These are phyloP conservation scores for Chloroceryle aenea DNA, from an alignment of 2,113 vertebrate genomes.

Conservation along the genomic window DNA sequence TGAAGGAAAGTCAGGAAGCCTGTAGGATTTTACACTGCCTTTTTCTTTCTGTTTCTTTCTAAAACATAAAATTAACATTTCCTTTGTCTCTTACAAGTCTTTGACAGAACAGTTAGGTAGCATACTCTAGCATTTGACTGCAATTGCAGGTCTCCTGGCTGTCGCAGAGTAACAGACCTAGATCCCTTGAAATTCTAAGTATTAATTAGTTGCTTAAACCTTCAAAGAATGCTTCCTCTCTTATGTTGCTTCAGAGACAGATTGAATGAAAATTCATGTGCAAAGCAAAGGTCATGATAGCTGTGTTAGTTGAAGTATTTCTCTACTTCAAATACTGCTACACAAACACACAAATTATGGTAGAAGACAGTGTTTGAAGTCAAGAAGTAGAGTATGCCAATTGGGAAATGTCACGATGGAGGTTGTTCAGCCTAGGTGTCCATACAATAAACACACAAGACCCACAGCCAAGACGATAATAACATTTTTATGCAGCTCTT, in stretches of 20 bases:
- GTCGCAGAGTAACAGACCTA: not conserved
- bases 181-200: not conserved
- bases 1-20: not conserved
- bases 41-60: not conserved
- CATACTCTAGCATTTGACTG: not conserved
- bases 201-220: not conserved
- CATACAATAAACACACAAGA: not conserved
- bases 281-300: not conserved
- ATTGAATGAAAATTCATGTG: constrained; percentile 11
- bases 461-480: not conserved
- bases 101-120: not conserved
- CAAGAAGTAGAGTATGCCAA: not conserved
- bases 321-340: not conserved
- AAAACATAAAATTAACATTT: constrained; percentile 12
- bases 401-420: not conserved
- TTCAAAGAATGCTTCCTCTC: not conserved
- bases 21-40: not conserved
- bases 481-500: not conserved
- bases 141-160: not conserved
- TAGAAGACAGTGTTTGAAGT: not conserved
- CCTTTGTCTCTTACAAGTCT: not conserved
- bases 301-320: not conserved
- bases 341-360: not conserved
- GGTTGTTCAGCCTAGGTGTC: not conserved
- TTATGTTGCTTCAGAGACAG: not conserved